phyloP scores from a whole-genome alignment of 1,140 invertebrate species.

The Orchestia grillus region DNA sequence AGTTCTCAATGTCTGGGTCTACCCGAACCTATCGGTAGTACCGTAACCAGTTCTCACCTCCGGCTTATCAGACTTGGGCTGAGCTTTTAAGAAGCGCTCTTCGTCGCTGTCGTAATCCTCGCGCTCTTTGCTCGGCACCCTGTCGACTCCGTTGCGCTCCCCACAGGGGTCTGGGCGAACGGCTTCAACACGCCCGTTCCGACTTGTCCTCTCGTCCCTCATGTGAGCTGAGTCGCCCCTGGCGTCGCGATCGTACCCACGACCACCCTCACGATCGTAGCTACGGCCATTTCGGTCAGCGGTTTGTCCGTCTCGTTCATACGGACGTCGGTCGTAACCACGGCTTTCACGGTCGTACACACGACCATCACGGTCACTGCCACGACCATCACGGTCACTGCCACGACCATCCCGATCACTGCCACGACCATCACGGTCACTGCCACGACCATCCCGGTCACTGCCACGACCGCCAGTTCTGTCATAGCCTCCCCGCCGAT shows the following conservation, averaged over 20 bases:
- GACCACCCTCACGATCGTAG: not conserved
- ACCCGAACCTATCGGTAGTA: too few species aligned
- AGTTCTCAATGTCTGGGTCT: too few species aligned
- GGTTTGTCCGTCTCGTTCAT: not conserved
- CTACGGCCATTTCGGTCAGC: not conserved
- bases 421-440: too few species aligned
- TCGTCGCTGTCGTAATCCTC: conserved; percentile 30
- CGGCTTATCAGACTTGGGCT: not conserved
- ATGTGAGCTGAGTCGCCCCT: not conserved
- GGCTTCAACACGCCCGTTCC: not conserved
- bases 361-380: not conserved
- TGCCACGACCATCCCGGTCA: too few species aligned
- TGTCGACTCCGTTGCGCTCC: not conserved
- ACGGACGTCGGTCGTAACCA: not conserved
- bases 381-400: not conserved
- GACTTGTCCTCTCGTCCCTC: not conserved
- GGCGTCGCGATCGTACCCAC: not conserved
- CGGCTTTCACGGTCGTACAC: not conserved
- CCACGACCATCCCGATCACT: not conserved
- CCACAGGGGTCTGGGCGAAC: not conserved
- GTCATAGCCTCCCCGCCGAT: not conserved
- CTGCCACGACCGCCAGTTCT: not conserved
- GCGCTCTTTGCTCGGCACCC: not conserved
- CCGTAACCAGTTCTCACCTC: not conserved
- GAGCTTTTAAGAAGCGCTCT: conserved; percentile 44